A percentile compares a stretch with the other conserved stretches of the same genome.
phyloP scores from a whole-genome alignment of 92 coral and sea anemone genomes.

The Paramuricea clavata region DNA sequence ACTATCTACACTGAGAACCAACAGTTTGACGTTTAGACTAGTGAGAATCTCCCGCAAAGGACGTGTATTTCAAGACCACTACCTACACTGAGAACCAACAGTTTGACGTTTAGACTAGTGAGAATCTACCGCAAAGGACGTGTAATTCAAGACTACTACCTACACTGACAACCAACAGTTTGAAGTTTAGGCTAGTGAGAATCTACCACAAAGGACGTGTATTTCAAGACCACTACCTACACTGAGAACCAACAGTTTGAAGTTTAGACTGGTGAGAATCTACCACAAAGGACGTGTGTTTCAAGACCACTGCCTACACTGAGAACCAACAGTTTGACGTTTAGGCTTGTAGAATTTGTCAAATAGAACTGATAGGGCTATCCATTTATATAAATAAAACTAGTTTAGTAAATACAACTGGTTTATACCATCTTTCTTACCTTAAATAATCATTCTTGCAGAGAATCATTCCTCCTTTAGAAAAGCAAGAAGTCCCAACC shows the following conservation, averaged over 20 bases:
- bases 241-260: not conserved
- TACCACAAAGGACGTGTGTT: not conserved
- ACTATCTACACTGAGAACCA: too few relatives aligned
- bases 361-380: not conserved
- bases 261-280: not conserved
- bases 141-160: too few relatives aligned
- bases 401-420: too few relatives aligned
- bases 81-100: too few relatives aligned
- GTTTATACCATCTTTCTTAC: conserved; percentile 56
- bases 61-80: too few relatives aligned
- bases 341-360: too few relatives aligned
- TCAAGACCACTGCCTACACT: too few relatives aligned
- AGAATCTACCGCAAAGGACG: too few relatives aligned
- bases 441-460: conserved; percentile 95
- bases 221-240: not conserved
- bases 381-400: too few relatives aligned
- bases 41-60: not conserved
- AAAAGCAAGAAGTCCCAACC: conserved; percentile 93
- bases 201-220: not conserved
- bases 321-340: not conserved
- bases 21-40: not conserved
- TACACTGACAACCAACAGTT: too few relatives aligned
- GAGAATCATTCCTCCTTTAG: conserved; percentile 96
- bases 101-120: too few relatives aligned
- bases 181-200: not conserved